These are phyloP conservation scores for Mustela lutreola DNA, from an alignment of 2,113 vertebrate genomes.

Conservation along the genomic window DNA sequence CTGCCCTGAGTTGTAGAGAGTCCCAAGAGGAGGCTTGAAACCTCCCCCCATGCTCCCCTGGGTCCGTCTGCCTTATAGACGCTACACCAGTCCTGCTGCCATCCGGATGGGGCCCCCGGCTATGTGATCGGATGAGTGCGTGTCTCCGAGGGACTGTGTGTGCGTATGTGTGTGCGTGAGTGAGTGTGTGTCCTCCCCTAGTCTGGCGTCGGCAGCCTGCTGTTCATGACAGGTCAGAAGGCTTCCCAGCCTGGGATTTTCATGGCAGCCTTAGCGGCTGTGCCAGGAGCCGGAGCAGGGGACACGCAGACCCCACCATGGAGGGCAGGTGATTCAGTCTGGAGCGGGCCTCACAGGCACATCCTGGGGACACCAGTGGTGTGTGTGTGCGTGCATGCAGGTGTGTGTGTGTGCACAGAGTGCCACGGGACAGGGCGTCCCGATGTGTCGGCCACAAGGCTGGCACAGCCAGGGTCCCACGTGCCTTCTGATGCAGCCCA, in stretches of 20 bases:
- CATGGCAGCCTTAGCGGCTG: neutral
- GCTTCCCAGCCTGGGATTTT: neutral
- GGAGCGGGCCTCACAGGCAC: no score
- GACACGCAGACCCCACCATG: neutral
- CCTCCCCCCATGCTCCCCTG: rapidly evolving
- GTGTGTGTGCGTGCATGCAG: rapidly evolving
- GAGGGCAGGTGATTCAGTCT: neutral
- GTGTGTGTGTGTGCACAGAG: neutral
- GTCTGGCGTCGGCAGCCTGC: neutral
- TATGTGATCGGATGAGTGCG: neutral
- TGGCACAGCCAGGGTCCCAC: neutral
- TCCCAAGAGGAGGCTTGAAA: neutral
- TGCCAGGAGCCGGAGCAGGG: neutral
- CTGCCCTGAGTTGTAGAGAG: neutral
- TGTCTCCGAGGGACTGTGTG: neutral
- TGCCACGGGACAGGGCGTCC: neutral
- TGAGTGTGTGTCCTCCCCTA: neutral
- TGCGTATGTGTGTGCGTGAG: neutral
- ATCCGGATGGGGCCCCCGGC: rapidly evolving
- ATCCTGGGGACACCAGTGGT: neutral
- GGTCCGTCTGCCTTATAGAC: neutral
- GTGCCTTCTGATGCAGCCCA: neutral
- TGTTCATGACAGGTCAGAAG: neutral
- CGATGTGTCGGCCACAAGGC: neutral
- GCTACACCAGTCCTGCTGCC: no score